These are phyloP conservation scores for Colostygia pectinataria DNA, from an alignment of 2,888 invertebrate species.

Conservation along the genomic window DNA sequence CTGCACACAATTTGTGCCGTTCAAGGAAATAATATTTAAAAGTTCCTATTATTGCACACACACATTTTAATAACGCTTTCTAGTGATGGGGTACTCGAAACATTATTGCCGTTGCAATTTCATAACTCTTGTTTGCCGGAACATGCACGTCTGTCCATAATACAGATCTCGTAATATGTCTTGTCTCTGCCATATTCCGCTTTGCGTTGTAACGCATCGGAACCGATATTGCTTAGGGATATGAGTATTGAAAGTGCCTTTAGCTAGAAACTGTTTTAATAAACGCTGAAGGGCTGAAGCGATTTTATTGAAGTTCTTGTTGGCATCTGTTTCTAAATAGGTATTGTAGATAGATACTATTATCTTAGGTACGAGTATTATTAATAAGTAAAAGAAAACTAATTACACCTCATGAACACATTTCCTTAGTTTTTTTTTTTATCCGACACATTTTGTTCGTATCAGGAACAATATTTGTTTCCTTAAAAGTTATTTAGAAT, in stretches of 20 bases:
- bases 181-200: conserved; percentile 8
- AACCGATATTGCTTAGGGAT: conserved; percentile 16
- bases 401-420: no score
- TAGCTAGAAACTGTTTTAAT: conserved; percentile 17
- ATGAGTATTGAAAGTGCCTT: conserved; percentile 17
- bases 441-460: no score
- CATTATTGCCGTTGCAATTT: conserved; percentile 3
- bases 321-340: not conserved
- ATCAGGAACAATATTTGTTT: no score
- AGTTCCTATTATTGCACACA: not conserved
- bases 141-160: conserved; percentile 2
- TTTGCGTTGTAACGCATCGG: conserved; percentile 12
- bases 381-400: no score
- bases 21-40: no score
- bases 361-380: not conserved
- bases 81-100: no score
- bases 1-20: no score
- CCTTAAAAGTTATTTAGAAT: no score
- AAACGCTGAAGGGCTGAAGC: not conserved
- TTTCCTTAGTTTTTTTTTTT: no score
- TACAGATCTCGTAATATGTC: conserved; percentile 7
- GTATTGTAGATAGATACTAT: not conserved
- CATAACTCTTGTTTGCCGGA: conserved; percentile 6
- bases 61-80: not conserved
- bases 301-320: not conserved